Base-by-base conservation (phyloP, 2,113 vertebrate genomes). In the Oenanthe oenanthe region DNA sequence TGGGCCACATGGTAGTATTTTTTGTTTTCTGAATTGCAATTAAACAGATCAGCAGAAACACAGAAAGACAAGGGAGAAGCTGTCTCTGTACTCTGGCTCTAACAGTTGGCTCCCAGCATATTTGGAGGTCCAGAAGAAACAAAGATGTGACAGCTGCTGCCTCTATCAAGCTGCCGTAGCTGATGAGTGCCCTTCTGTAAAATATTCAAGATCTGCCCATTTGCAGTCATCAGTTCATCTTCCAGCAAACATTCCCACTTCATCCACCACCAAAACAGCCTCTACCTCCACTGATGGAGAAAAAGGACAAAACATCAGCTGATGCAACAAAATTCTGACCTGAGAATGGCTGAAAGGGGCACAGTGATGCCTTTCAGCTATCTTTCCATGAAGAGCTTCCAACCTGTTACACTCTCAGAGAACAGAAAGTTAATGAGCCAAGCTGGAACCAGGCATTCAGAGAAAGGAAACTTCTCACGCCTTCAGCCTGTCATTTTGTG, bases 71-170 rank as follows among this genome's bases (percentile, higher is more conserved):
- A 20, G 26, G 51, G 16, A 68, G 67, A 88, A 80, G 58, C 28
- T 94, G 26, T 20, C 29, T 74, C 43, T 48, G 43, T 34, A 57
- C 26, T n/a, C 71, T 88, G 66, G 56, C 47, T 63, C 28, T 47
- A 81, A 72, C 62, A 61, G 53, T 20, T n/a, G 43, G 36, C 66
- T 93, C 19, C 62, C 85, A 76, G 82, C 4, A 1, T 28, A 24
- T 54, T 45, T 43, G 45, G 57, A 92, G 90, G 78, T 25, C 54
- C 79, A 90, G 82, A 79, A 85, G 78, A 90, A 94, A 93, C 32
- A 57, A 88, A 70, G 61, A 85, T 32, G 43, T 50, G 71, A 92
- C 91, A 95, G 71, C 57, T 79, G 82, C n/a, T 82, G 48, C 40
- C 34, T 72, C 73, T 77, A 57, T 78, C 43, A 93, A 78, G 57